phyloP scores from a whole-genome alignment of 2,888 invertebrate genomes.

The Cheilosia pagana region DNA sequence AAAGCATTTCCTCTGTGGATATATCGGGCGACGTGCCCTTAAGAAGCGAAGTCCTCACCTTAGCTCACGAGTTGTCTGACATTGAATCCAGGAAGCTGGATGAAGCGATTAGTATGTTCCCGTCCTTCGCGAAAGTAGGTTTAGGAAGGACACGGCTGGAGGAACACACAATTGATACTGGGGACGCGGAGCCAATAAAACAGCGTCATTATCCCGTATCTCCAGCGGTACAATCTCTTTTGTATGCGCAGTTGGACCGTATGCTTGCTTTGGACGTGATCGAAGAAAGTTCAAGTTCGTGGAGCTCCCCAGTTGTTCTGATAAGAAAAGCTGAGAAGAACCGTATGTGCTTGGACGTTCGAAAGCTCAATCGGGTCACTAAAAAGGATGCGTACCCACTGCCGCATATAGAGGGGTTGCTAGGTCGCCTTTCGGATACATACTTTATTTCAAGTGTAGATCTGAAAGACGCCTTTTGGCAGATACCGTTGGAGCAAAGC shows the following conservation, averaged over 20 bases:
- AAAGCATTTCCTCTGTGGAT: neutral
- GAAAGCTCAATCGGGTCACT: neutral
- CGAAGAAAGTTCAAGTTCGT: constrained; percentile 7
- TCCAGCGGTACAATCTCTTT: neutral
- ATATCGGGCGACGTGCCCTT: neutral
- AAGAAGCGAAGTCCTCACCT: neutral
- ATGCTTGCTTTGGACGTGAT: neutral
- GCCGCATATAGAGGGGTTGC: constrained; percentile 3
- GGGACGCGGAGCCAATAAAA: neutral
- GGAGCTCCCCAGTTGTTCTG: constrained; percentile 13
- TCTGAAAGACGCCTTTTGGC: constrained; percentile 7
- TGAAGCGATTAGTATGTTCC: neutral
- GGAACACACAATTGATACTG: constrained; percentile 3
- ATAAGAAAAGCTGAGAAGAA: neutral
- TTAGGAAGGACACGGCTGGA: neutral
- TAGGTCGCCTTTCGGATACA: constrained; percentile 3
- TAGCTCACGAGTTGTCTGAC: neutral
- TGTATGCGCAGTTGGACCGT: neutral
- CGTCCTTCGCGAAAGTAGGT: neutral
- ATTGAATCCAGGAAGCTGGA: neutral
- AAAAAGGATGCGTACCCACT: neutral
- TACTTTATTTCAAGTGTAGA: constrained; percentile 3
- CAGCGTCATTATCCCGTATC: constrained; percentile 22
- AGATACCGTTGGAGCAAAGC: constrained; percentile 4
- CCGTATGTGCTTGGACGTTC: neutral